Evolutionary conservation across 2,888 invertebrate genomes (phyloP), one percentile per base, ranked within the genome.

Genomic region (Gandaritis pyraliata): DNA sequence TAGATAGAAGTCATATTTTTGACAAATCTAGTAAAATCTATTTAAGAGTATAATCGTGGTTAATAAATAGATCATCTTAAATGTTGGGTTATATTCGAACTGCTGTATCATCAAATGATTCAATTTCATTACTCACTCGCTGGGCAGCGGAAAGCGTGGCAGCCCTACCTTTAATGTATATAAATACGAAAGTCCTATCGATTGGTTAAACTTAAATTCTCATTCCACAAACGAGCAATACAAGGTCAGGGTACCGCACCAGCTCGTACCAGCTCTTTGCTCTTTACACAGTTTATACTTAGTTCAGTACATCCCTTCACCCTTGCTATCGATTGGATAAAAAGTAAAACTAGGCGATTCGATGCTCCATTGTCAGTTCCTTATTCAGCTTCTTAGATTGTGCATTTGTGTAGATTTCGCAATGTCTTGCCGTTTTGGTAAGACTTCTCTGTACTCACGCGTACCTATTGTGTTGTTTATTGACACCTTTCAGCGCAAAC

Each of bases 191-290:
- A 69, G 81, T 75, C 68, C 70, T 75, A 88, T 89, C 87, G 88
- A 89, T 89, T 87, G 75, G 66, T 75, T 81, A 76, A 71, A 81
- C 78, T 80, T 83, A 64, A 65, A 69, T 71, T 67, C 64, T 85
- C 72, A 80, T 76, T 78, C 75, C 72, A 79, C 74, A 81, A 82
- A 81, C 77, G 80, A 83, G 74, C 79, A 78, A 80, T 68, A 66
- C 87, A 91, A 90, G 91, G 91, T 87, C 87, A 83, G 69, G 80
- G 85, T 85, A 82, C 82, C 82, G 91, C 90, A 88, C 91, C 91
- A 88, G 87, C 73, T 83, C 74, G 90, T 90, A 87, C 91, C 91
- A 90, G 87, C 83, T 77, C 76, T 80, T 80, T 82, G 74, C 78
- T 81, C 78, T 81, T 80, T 80, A 76, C 74, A 73, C 75, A 70